A percentile compares a stretch with the other conserved stretches of the same genome.
Conservation (phyloP, 1,140 invertebrate genomes). For the Globodera rostochiensis region DNA sequence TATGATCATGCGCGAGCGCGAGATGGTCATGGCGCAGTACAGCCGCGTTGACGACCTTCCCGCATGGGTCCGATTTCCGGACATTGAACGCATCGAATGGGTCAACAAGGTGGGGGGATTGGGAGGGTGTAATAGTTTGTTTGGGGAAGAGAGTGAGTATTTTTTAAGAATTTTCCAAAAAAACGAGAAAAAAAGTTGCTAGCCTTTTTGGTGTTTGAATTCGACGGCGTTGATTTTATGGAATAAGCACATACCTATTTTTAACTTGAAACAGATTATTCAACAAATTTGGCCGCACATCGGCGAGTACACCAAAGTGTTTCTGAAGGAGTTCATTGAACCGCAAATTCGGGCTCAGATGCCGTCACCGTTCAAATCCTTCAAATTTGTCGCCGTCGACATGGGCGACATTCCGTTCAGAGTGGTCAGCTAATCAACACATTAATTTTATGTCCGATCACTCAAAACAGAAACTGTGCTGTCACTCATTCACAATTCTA, state of each 20-base stretch:
- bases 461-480: neutral
- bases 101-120: conserved; percentile 58
- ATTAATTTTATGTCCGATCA: neutral
- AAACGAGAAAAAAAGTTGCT: too few relatives aligned
- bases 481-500: neutral
- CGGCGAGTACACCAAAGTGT: conserved; percentile 58
- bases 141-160: too few relatives aligned
- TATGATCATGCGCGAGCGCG: conserved; percentile 34
- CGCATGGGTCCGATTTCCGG: conserved; percentile 64
- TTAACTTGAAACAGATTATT: conserved; percentile 43
- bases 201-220: too few relatives aligned
- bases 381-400: conserved; percentile 63
- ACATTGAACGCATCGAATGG: conserved; percentile 65
- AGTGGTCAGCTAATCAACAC: conserved; percentile 8
- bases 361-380: conserved; percentile 64
- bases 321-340: conserved; percentile 63
- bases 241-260: too few relatives aligned
- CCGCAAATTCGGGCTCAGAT: conserved; percentile 62
- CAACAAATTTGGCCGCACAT: conserved; percentile 63
- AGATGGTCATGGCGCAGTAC: conserved; percentile 60
- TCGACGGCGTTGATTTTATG: too few relatives aligned
- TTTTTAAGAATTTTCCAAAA: too few relatives aligned
- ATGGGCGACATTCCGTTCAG: conserved; percentile 48
- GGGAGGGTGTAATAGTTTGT: too few relatives aligned
- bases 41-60: conserved; percentile 53